Base-by-base conservation (phyloP, 2,797 vertebrate genomes). In the Dallia pectoralis region DNA sequence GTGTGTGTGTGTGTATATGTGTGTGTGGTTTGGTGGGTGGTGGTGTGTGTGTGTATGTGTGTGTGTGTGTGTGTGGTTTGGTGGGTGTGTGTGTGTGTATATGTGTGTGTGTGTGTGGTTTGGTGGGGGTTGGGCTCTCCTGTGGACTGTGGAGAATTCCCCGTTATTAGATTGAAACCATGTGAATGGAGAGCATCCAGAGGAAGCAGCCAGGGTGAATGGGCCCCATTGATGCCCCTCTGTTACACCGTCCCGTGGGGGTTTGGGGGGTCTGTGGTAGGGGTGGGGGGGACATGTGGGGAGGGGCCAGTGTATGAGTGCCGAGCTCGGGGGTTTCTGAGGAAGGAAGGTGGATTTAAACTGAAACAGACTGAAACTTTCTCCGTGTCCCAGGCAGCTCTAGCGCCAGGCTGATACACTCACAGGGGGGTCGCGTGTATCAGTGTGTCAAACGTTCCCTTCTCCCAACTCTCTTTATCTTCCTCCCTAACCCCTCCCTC, bases 141-240 rank as follows among this genome's bases (percentile, higher is more conserved):
- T n/a, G 88, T 86, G 82, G 91, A 87, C 89, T 90, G 89, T 88
- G 81, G 93, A 93, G 90, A 88, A 91, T 91, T 91, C 91, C 88
- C 89, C 85, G 80, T 79, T 85, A 88, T 87, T 91, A 93, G 93
- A 95, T 92, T 92, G 91, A 94, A 93, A 93, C 93, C 91, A 94
- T 92, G 88, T 94, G 93, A 94, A 92, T 90, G 90, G 92, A 91
- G 91, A 91, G 94, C 95, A 95, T 91, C 94, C 88, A 87, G 84
- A 89, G 92, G 86, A 91, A 89, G 88, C 85, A 89, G 86, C 73
- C 84, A 87, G 82, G n/a, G 88, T 92, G 90, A 94, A 95, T 93
- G 86, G 88, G 84, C 87, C 87, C 87, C 89, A 93, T 89, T 94
- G 91, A 93, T 91, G 82, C 49, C 74, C 48, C 4, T 5, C 75